Conservation (phyloP, 1,140 invertebrate genomes). For the Cydia strobilella region DNA sequence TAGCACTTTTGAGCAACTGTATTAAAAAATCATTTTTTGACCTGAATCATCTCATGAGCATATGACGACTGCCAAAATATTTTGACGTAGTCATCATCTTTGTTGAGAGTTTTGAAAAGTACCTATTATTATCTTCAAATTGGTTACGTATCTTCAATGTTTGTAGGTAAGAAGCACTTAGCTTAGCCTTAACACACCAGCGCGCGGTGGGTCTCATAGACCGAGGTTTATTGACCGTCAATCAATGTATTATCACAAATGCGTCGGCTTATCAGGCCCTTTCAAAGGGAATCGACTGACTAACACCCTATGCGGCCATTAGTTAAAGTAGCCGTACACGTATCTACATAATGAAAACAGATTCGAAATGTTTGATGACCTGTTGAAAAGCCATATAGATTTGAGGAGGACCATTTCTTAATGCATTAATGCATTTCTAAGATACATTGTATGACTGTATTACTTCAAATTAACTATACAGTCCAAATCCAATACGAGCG, state of each 20-base stretch:
- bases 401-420: no score
- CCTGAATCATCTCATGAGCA: no score
- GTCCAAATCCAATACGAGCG: no score
- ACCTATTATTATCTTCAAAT: background rate
- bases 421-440: no score
- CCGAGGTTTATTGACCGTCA: slow-evolving; percentile 41
- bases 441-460: no score
- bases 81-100: no score
- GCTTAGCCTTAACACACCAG: slow-evolving; percentile 17
- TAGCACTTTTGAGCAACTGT: no score
- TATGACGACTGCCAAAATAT: no score
- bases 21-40: no score
- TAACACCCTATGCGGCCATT: slow-evolving; percentile 10
- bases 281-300: slow-evolving; percentile 34
- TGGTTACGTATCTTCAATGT: background rate
- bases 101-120: no score
- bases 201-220: slow-evolving; percentile 22
- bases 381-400: background rate
- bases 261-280: slow-evolving; percentile 36
- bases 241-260: slow-evolving; percentile 44
- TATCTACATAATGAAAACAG: slow-evolving; percentile 9
- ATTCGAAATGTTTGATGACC: background rate
- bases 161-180: background rate
- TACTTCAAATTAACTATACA: no score
- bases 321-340: background rate